Evolutionary conservation across 2,888 invertebrate species (phyloP).

Genomic region (Harpalus rufipes): DNA sequence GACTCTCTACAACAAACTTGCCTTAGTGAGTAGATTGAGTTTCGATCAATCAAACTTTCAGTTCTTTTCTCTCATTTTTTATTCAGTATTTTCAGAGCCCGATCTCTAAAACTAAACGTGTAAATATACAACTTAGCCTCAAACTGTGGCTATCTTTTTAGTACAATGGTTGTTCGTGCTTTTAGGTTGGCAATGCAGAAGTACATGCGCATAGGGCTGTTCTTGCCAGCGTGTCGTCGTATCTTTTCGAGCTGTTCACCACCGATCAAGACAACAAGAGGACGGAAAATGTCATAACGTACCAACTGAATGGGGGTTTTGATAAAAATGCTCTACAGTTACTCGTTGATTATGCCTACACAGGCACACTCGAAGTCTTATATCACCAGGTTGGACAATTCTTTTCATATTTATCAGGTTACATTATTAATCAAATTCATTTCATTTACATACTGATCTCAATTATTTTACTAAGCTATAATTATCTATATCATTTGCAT

Average conservation of each 20-base stretch:
- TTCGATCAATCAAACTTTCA: conserved; percentile 52
- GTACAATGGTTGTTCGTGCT: conserved; percentile 24
- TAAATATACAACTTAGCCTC: conserved; percentile 50
- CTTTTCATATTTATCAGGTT: conserved; percentile 33
- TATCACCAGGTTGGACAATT: conserved; percentile 75
- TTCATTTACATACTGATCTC: background rate
- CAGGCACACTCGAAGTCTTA: conserved; percentile 82
- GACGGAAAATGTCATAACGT: conserved; percentile 79
- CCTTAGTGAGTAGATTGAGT: conserved; percentile 65
- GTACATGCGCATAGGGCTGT: conserved; percentile 89
- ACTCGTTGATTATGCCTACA: conserved; percentile 91
- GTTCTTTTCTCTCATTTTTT: conserved; percentile 56
- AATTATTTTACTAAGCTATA: background rate
- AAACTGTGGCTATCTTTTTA: background rate
- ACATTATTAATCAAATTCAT: conserved; percentile 7
- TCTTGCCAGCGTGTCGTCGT: conserved; percentile 87
- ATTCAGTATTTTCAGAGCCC: conserved; percentile 63
- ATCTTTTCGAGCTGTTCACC: conserved; percentile 86
- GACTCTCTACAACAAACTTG: conserved; percentile 58
- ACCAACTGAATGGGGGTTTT: conserved; percentile 83
- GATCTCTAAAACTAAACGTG: conserved; percentile 58
- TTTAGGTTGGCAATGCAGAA: conserved; percentile 84
- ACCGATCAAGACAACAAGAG: conserved; percentile 79
- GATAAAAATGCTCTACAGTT: conserved; percentile 85
- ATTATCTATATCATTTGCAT: conserved; percentile 7